Base-by-base conservation (phyloP, 1,140 invertebrate genomes). In the Philaenus spumarius region DNA sequence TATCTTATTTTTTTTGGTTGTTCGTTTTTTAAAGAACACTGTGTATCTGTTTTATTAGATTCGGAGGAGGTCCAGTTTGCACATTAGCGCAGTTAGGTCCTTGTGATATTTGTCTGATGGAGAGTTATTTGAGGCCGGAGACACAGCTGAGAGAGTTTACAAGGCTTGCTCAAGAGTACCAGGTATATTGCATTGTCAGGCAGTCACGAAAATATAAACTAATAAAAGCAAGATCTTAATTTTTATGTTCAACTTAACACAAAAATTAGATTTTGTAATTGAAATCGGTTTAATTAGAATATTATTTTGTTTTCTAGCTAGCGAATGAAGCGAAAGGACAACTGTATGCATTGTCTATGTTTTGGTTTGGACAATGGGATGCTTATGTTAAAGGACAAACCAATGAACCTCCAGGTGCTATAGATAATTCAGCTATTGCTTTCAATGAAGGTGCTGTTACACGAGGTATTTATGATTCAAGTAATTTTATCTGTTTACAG, bases 281-380 rank as follows among this genome's bases (percentile, higher is more conserved):
- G n/a, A n/a, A n/a, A n/a, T n/a, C n/a, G n/a, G n/a, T n/a, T n/a
- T n/a, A n/a, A n/a, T n/a, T n/a, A n/a, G n/a, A n/a, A n/a, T n/a
- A n/a, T 4, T 30, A 30, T 30, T 30, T 30, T 30, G 26, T 30
- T 3, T 30, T 30, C 3, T 30, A 30, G 26, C 3, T 30, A 30
- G 26, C 26, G 3, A 30, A 30, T 30, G 26, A 9, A 30, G 26
- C 80, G 1, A 73, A 75, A 30, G 81, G 85, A 1, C 2, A 35
- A 7, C 82, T 90, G 30, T 93, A 89, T 77, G 89, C 87, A 3
- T 81, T 95, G 22, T 89, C 89, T 42, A 92, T 90, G 82, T 79
- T 81, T 23, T 97, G 93, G 93, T 87, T 94, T 70, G 80, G 86
- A 12, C 82, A 87, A 58, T 97, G 94, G 93, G 90, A 95, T 70